Evolutionary conservation across 2,888 invertebrate genomes (phyloP), one percentile per base, ranked within the genome.

Genomic region (Matsumyia berberina): DNA sequence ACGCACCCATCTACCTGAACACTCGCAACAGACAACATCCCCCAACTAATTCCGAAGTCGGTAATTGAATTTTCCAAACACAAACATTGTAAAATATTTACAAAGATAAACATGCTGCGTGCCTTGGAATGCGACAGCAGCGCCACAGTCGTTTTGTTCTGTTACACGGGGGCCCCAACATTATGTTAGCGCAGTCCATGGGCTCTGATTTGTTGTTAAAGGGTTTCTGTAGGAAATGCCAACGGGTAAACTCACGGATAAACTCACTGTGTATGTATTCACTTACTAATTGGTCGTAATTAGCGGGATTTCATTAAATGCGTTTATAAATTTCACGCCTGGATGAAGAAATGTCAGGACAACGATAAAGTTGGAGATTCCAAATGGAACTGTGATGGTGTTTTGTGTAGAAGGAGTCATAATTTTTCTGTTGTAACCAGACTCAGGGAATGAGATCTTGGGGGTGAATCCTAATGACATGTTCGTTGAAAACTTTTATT

Each of bases 51-150:
- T 64, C 66, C 66, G 49, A 70, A 70, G 79, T 85, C 39, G 58
- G 80, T 80, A 85, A 80, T 85, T 85, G 76, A 85, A 80, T 85
- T 85, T 85, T 66, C 80, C 58, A 80, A 85, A 85, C 80, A 72
- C 80, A 85, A 85, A 85, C 70, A 85, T 76, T 76, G 74, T 74
- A 64, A 85, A 85, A 80, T 74, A 85, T 85, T 82, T 74, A 83
- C 73, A 79, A 76, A 80, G 80, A 85, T 76, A 80, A 85, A 80
- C 76, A 85, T 74, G 51, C 69, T 37, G 42, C 24, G 35, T 57
- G 44, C 53, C 44, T 62, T 53, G 57, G 67, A 69, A 73, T 46
- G 55, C 55, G 76, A 46, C 33, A 19, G 69, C 19, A 69, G 69
- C 39, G 55, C 55, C 77, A 46, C 33, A 19, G 69, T 31, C 12